phyloP scores from a whole-genome alignment of 2,888 invertebrate genomes.

The Julus scanicus region DNA sequence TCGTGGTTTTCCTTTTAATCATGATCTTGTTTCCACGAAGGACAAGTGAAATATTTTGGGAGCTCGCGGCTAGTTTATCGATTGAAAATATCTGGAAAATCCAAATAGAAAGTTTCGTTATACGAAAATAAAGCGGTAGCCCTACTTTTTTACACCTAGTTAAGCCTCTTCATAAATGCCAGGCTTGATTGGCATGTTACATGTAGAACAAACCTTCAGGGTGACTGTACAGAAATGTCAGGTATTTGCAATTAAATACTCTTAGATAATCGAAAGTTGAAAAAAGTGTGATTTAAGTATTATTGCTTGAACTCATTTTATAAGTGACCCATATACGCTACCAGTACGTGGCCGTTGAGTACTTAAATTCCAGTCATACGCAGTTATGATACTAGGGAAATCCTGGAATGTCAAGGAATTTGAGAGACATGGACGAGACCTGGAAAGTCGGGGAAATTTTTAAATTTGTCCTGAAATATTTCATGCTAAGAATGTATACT shows the following conservation, averaged over 20 bases:
- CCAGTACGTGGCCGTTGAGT: neutral
- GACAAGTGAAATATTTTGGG: neutral
- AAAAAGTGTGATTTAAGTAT: neutral
- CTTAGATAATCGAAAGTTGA: conserved; percentile 14
- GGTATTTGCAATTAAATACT: conserved; percentile 26
- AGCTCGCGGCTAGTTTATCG: neutral
- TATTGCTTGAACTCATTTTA: conserved; percentile 39
- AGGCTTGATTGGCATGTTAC: neutral
- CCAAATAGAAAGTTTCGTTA: neutral
- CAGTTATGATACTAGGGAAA: no score
- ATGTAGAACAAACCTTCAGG: neutral
- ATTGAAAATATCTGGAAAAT: neutral
- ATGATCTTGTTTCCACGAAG: neutral
- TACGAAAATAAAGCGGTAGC: neutral
- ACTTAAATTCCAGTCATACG: no score
- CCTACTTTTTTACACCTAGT: conserved; percentile 9
- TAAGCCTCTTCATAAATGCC: neutral
- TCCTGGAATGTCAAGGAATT: no score
- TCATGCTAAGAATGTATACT: no score
- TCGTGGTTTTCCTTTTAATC: conserved; percentile 5
- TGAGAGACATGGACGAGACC: no score
- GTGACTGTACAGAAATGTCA: neutral
- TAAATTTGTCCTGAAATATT: no score
- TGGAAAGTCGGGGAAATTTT: no score
- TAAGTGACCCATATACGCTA: neutral